phyloP scores from a whole-genome alignment of 1,140 invertebrate genomes.

The Carposina sasakii region DNA sequence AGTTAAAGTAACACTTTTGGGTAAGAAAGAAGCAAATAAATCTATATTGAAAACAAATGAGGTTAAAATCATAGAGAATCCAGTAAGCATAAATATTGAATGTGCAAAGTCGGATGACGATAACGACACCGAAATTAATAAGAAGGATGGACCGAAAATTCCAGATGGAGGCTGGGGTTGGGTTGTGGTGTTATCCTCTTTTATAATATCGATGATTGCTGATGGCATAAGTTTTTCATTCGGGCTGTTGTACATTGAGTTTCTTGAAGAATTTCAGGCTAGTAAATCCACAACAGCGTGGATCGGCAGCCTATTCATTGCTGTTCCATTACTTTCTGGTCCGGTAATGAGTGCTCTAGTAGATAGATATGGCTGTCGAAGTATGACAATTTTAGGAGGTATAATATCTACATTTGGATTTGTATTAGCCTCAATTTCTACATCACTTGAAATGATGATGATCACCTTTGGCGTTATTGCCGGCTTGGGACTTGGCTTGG shows the following conservation, averaged over 20 bases:
- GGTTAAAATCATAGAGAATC: slow-evolving; percentile 35
- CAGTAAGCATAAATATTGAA: slow-evolving; percentile 1
- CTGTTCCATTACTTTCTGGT: slow-evolving; percentile 89
- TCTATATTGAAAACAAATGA: slow-evolving; percentile 11
- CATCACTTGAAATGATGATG: slow-evolving; percentile 84
- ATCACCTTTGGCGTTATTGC: slow-evolving; percentile 90
- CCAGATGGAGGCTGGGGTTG: slow-evolving; percentile 89
- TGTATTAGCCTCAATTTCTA: slow-evolving; percentile 82
- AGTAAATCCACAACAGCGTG: slow-evolving; percentile 88
- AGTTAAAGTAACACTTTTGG: background rate
- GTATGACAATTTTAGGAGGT: slow-evolving; percentile 86
- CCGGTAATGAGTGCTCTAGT: slow-evolving; percentile 90
- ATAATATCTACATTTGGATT: slow-evolving; percentile 86
- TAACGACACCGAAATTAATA: slow-evolving; percentile 29
- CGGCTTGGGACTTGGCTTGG: slow-evolving; percentile 88
- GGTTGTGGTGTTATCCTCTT: slow-evolving; percentile 89
- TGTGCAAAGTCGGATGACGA: slow-evolving; percentile 7
- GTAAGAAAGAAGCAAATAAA: slow-evolving; percentile 5
- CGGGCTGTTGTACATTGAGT: slow-evolving; percentile 90
- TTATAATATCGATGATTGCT: slow-evolving; percentile 93
- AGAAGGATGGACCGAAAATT: slow-evolving; percentile 67
- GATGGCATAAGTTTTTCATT: slow-evolving; percentile 96
- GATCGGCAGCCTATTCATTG: slow-evolving; percentile 91
- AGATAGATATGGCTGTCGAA: slow-evolving; percentile 90
- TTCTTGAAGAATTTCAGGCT: slow-evolving; percentile 88